These are phyloP conservation scores for Mixornis gularis DNA, from an alignment of 2,113 vertebrate genomes.

Conservation along the genomic window DNA sequence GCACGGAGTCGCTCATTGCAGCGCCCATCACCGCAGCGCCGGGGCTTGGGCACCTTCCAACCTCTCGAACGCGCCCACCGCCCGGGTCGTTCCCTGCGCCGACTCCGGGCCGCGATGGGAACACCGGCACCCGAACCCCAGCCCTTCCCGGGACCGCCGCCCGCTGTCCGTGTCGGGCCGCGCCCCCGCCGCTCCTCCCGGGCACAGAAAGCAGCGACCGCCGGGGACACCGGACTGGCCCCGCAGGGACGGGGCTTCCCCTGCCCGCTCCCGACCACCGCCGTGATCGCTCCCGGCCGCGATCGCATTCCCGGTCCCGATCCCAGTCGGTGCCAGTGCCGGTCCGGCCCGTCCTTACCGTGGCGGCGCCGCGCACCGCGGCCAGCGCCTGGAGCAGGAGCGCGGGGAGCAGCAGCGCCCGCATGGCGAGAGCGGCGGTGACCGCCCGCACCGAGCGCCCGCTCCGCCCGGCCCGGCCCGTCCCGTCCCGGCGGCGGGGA, in stretches of 20 bases:
- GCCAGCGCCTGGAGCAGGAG: slow-evolving; percentile 15
- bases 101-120: background rate
- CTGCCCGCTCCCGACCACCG: background rate
- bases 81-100: accelerated
- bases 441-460: no score
- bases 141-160: background rate
- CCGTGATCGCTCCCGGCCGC: background rate
- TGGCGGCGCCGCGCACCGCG: background rate
- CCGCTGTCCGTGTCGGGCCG: background rate
- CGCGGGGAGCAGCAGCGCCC: slow-evolving; percentile 19
- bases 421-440: slow-evolving; percentile 4
- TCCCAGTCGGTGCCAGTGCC: no score
- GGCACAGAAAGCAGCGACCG: background rate
- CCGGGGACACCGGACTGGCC: background rate
- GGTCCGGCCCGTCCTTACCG: background rate
- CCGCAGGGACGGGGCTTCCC: background rate
- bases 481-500: no score
- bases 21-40: background rate
- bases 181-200: background rate
- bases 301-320: background rate
- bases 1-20: background rate
- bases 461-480: no score
- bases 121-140: background rate
- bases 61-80: background rate
- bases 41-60: background rate